A percentile compares a stretch with the other conserved stretches of the same genome.
These are phyloP conservation scores for Liposcelis brunnea DNA, from an alignment of 2,888 invertebrate species.

Conservation along the genomic window DNA sequence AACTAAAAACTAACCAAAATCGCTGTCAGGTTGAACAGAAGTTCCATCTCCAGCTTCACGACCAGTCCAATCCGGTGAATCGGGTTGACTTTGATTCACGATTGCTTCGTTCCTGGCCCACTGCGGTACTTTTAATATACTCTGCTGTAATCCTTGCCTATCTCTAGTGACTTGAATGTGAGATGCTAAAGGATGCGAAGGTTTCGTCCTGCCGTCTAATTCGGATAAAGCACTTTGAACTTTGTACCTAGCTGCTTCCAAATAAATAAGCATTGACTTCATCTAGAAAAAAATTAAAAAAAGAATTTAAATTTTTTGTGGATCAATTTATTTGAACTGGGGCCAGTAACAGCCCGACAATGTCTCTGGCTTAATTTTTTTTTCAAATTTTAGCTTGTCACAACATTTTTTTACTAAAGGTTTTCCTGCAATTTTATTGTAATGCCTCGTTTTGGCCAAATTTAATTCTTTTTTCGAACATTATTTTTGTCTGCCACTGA, in stretches of 20 bases:
- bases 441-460: no score
- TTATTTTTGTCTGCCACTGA: no score
- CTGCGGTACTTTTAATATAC: constrained; percentile 53
- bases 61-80: constrained; percentile 47
- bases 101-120: constrained; percentile 50
- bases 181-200: constrained; percentile 61
- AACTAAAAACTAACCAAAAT: constrained; percentile 55
- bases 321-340: no score
- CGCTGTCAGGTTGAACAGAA: constrained; percentile 72
- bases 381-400: no score
- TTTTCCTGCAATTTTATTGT: no score
- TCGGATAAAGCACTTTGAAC: constrained; percentile 67
- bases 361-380: no score
- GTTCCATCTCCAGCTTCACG: constrained; percentile 67
- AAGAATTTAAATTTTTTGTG: no score
- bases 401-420: no score
- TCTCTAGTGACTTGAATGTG: constrained; percentile 79
- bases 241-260: constrained; percentile 81
- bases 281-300: constrained; percentile 40
- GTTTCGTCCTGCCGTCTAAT: constrained; percentile 57
- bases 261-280: constrained; percentile 77
- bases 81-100: constrained; percentile 26
- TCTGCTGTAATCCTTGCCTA: constrained; percentile 76
- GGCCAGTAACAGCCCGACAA: no score
- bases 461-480: no score